Conservation (phyloP, 2,888 invertebrate species). For the Cryptophagus acutangulus region DNA sequence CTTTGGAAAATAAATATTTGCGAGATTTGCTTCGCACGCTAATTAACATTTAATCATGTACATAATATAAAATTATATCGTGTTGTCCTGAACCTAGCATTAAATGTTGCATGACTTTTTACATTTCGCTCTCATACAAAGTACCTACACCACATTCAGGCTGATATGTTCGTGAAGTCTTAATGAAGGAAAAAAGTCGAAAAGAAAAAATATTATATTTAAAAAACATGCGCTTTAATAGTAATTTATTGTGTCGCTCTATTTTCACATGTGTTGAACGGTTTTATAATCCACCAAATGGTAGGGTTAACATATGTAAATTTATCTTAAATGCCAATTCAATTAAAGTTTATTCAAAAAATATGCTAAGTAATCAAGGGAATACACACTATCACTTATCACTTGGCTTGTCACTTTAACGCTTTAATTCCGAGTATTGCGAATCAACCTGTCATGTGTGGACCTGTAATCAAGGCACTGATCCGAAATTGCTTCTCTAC, state of each 20-base stretch:
- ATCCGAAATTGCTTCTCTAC: constrained; percentile 2
- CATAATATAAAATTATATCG: constrained; percentile 7
- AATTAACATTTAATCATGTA: constrained; percentile 11
- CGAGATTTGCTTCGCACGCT: constrained; percentile 3
- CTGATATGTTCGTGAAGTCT: constrained; percentile 1
- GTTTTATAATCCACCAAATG: constrained; percentile 19
- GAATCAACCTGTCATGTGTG: constrained; percentile 2
- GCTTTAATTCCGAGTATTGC: constrained; percentile 1
- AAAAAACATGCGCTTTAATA: constrained; percentile 22
- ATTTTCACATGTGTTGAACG: constrained; percentile 16
- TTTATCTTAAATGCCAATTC: constrained; percentile 36
- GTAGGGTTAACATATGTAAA: constrained; percentile 36
- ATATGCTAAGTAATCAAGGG: constrained; percentile 33
- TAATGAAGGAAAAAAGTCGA: no score
- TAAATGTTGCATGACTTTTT: constrained; percentile 1
- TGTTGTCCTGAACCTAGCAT: constrained; percentile 1
- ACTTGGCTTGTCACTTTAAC: constrained; percentile 11
- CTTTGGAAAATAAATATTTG: constrained; percentile 3
- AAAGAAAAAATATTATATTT: no score
- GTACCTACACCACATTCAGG: no score
- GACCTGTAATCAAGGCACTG: background rate
- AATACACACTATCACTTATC: constrained; percentile 19
- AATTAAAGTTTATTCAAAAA: constrained; percentile 37
- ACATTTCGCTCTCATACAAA: no score
- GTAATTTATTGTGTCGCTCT: constrained; percentile 24